Evolutionary conservation across 2,888 invertebrate genomes (phyloP).

Genomic region (Argyresthia albistria): DNA sequence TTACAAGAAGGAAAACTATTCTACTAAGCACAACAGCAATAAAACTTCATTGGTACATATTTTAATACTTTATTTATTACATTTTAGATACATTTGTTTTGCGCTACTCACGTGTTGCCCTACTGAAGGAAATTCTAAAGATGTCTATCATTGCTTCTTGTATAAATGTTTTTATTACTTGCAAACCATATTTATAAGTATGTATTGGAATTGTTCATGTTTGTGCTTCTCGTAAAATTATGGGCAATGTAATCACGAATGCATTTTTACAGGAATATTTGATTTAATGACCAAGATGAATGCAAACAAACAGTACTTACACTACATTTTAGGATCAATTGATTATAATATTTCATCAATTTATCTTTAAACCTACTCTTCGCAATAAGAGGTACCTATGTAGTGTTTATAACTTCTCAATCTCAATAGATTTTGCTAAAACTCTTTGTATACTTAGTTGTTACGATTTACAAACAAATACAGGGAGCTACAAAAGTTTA

Average conservation of each 20-base stretch:
- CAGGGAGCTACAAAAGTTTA: no score
- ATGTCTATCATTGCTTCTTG: constrained; percentile 27
- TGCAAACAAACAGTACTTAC: not conserved
- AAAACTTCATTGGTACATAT: constrained; percentile 10
- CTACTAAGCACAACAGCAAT: no score
- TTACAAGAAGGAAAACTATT: no score
- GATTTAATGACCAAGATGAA: not conserved
- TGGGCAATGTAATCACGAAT: no score
- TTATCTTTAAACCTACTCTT: not conserved
- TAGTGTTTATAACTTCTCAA: not conserved
- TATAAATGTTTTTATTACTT: not conserved
- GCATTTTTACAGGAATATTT: no score
- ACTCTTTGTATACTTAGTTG: constrained; percentile 2
- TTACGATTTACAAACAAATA: no score
- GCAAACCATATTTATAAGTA: no score
- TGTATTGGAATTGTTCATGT: not conserved
- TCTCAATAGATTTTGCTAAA: not conserved
- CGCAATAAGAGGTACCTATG: not conserved
- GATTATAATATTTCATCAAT: constrained; percentile 1
- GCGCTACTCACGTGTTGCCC: constrained; percentile 46
- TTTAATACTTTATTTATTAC: constrained; percentile 56
- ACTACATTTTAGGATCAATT: not conserved
- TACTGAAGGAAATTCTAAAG: constrained; percentile 44
- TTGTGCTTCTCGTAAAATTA: not conserved
- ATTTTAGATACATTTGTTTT: constrained; percentile 52